A percentile compares a stretch with the other conserved stretches of the same genome.
Evolutionary conservation across 1,140 invertebrate genomes (phyloP).

Genomic region (Drosophila gunungcola): DNA sequence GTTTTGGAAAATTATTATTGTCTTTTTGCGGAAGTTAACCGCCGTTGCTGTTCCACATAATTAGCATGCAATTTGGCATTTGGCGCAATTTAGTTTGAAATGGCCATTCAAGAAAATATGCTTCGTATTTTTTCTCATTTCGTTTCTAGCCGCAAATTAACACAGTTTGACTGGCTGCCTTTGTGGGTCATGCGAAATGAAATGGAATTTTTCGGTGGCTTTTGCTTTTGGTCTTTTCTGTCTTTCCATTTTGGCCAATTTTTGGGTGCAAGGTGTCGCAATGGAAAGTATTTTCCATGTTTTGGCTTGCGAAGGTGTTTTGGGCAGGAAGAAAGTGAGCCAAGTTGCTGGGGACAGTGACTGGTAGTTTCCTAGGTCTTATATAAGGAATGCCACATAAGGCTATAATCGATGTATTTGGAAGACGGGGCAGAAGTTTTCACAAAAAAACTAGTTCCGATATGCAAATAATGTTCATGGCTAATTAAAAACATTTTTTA

Average conservation of each 20-base stretch:
- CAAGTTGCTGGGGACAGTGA: constrained; percentile 10
- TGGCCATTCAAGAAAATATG: constrained; percentile 55
- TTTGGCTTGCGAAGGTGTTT: constrained; percentile 25
- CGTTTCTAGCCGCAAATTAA: constrained; percentile 67
- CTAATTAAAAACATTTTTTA: too few species aligned
- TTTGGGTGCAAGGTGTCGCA: constrained; percentile 46
- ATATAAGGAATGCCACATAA: constrained; percentile 23
- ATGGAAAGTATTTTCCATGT: constrained; percentile 57
- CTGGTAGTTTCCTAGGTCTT: constrained; percentile 31
- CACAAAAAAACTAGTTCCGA: not conserved
- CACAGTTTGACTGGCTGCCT: constrained; percentile 68
- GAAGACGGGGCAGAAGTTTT: not conserved
- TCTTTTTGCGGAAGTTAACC: constrained; percentile 26
- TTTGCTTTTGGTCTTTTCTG: constrained; percentile 25
- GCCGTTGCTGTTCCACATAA: constrained; percentile 63
- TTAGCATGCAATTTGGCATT: constrained; percentile 81
- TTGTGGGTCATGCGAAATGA: constrained; percentile 78
- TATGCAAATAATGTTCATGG: not conserved
- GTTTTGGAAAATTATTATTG: constrained; percentile 15
- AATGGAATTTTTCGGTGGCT: constrained; percentile 64
- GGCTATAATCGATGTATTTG: not conserved
- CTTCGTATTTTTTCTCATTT: constrained; percentile 28
- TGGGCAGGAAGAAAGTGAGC: constrained; percentile 41
- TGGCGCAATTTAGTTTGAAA: constrained; percentile 74
- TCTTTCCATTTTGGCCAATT: constrained; percentile 12